Evolutionary conservation across 37 sponge, comb jelly and placozoan species (phyloP).

Genomic region (Tethya wilhelma): DNA sequence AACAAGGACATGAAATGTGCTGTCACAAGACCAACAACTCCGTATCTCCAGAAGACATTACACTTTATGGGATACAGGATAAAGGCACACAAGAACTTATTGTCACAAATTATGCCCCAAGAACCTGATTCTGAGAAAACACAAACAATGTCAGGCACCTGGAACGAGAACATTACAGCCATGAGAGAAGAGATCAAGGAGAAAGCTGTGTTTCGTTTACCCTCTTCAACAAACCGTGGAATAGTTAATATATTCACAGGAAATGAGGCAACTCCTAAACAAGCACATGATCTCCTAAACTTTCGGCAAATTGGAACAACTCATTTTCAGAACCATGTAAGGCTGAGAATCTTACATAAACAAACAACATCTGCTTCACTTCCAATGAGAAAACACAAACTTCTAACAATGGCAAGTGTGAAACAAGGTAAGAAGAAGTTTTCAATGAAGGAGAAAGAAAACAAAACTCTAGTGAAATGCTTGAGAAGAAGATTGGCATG

Average conservation of each 20-base stretch:
- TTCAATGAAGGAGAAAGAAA: background rate
- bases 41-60: conserved; percentile 5
- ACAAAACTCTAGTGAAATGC: background rate
- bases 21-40: background rate
- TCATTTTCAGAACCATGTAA: background rate
- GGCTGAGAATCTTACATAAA: background rate
- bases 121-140: background rate
- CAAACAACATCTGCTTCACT: background rate
- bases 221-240: background rate
- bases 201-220: background rate
- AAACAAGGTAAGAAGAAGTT: background rate
- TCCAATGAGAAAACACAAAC: background rate
- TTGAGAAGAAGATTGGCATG: background rate
- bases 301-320: background rate
- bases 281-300: conserved; percentile 14
- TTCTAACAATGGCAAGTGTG: background rate
- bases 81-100: background rate
- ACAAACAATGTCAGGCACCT: too few species aligned
- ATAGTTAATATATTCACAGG: background rate
- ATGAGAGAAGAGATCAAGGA: background rate
- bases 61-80: background rate
- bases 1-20: conserved; percentile 8
- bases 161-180: background rate
- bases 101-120: background rate
- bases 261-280: conserved; percentile 4